Evolutionary conservation across 2,888 invertebrate species (phyloP).

Genomic region (Podabrus alpinus): DNA sequence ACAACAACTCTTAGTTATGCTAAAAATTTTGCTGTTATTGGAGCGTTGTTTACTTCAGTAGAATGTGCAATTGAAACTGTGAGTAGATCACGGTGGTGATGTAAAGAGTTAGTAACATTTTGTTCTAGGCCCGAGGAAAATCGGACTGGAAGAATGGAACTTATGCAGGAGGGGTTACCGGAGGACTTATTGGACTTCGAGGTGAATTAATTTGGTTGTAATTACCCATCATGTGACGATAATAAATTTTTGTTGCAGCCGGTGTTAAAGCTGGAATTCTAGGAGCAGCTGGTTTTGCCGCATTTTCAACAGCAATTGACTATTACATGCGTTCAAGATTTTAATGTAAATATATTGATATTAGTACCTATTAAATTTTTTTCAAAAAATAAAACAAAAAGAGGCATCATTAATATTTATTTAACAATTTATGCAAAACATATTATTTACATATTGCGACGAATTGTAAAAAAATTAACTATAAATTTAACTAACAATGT

Average conservation of each 20-base stretch:
- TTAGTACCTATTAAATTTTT: background rate
- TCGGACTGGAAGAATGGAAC: slow-evolving; percentile 97
- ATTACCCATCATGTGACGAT: background rate
- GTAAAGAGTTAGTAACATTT: background rate
- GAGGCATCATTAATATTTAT: background rate
- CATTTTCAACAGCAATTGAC: slow-evolving; percentile 95
- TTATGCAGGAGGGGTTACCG: slow-evolving; percentile 91
- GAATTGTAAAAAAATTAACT: background rate
- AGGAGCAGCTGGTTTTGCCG: slow-evolving; percentile 96
- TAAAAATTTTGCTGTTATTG: slow-evolving; percentile 97
- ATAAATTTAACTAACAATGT: background rate
- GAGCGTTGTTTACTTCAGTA: slow-evolving; percentile 89
- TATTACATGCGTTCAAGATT: slow-evolving; percentile 79
- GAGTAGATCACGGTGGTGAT: slow-evolving; percentile 20
- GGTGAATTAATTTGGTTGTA: slow-evolving; percentile 55
- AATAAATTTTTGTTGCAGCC: slow-evolving; percentile 64
- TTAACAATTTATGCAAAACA: background rate
- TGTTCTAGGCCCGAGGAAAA: slow-evolving; percentile 69
- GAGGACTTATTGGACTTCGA: slow-evolving; percentile 87
- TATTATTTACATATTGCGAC: background rate
- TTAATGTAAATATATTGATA: background rate
- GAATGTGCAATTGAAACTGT: slow-evolving; percentile 95
- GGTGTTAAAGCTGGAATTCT: slow-evolving; percentile 91
- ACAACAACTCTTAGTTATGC: slow-evolving; percentile 88
- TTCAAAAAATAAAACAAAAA: background rate